Evolutionary conservation across 2,888 invertebrate genomes (phyloP).

Genomic region (Sisyra nigra): DNA sequence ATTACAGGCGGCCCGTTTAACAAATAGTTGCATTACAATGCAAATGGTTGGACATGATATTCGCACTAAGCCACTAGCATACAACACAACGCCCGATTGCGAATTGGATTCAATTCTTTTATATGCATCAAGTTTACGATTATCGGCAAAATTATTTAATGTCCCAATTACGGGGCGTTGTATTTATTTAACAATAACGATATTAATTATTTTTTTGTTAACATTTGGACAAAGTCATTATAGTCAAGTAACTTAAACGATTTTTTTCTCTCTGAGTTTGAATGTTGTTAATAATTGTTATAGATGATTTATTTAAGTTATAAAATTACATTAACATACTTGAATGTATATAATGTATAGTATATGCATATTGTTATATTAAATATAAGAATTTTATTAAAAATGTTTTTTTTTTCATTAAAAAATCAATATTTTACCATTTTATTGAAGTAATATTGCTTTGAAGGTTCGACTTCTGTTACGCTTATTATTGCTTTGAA

Average conservation of each 20-base stretch:
- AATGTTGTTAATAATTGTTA: too few relatives aligned
- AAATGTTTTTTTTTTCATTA: too few relatives aligned
- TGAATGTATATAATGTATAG: too few relatives aligned
- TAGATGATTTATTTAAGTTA: too few relatives aligned
- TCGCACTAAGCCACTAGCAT: conserved; percentile 60
- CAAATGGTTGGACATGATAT: conserved; percentile 63
- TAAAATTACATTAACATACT: too few relatives aligned
- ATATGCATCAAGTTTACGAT: conserved; percentile 56
- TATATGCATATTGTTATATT: too few relatives aligned
- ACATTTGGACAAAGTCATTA: conserved; percentile 58
- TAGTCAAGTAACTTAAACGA: conserved; percentile 26
- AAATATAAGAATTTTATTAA: too few relatives aligned
- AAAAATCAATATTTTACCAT: too few relatives aligned
- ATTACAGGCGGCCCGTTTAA: conserved; percentile 56
- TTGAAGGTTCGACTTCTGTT: too few relatives aligned
- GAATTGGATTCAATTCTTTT: conserved; percentile 62
- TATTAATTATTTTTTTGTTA: conserved; percentile 40
- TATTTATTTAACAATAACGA: conserved; percentile 43
- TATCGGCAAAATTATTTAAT: conserved; percentile 57
- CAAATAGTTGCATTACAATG: conserved; percentile 53
- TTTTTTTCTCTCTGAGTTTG: neutral
- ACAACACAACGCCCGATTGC: conserved; percentile 57
- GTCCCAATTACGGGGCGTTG: conserved; percentile 56
- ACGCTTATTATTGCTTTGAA: too few relatives aligned
- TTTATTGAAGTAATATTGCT: too few relatives aligned